phyloP scores from a whole-genome alignment of 2,113 vertebrate species.

The Neolamprologus cancellatus region DNA sequence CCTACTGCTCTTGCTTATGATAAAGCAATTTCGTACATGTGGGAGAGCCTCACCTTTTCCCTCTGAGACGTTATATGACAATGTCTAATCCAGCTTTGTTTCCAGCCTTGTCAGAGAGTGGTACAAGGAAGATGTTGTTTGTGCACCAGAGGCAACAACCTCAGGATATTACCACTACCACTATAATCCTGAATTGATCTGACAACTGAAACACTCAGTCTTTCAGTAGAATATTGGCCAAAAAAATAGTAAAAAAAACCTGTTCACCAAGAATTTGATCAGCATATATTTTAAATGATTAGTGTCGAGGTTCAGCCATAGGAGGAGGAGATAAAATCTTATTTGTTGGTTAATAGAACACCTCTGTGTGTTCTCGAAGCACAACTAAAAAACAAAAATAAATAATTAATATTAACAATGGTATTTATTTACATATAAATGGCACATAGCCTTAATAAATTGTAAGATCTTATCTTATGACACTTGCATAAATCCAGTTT shows the following conservation, averaged over 20 bases:
- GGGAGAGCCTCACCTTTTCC: neutral
- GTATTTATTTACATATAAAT: neutral
- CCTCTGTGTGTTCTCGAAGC: neutral
- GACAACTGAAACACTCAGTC: neutral
- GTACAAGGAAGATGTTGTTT: neutral
- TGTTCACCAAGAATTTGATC: neutral
- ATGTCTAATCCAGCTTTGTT: constrained; percentile 27
- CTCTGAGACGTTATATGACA: constrained; percentile 10
- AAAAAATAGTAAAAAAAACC: neutral
- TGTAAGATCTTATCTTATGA: neutral
- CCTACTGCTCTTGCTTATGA: neutral
- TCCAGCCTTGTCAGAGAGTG: neutral
- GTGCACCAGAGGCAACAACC: neutral
- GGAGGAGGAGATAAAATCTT: neutral
- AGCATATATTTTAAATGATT: neutral
- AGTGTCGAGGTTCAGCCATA: neutral
- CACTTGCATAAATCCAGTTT: neutral
- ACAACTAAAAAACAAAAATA: neutral
- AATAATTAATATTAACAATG: neutral
- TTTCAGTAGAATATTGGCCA: neutral
- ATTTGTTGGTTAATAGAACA: neutral
- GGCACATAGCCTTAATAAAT: neutral
- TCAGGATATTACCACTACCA: neutral
- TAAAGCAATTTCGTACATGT: neutral
- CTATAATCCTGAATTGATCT: neutral